Evolutionary conservation across 2,888 invertebrate genomes (phyloP), one percentile per base, ranked within the genome.

Genomic region (Campoplex nolae): DNA sequence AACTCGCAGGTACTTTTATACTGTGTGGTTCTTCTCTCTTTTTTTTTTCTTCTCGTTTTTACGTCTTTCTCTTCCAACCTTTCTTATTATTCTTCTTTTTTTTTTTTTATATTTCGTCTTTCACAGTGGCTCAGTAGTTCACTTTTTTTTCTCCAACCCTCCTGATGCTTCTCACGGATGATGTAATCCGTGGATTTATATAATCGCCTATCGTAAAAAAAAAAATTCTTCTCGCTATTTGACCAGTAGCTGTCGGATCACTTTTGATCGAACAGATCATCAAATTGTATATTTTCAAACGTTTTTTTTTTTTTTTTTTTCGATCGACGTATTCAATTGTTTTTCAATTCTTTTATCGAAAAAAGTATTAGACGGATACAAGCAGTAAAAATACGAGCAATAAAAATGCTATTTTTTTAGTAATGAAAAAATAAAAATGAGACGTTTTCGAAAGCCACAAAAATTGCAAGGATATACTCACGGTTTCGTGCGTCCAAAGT

Each of bases 401-500:
- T 23, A 23, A 23, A 23, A 23, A 38, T 1, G n/a, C 11, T 35
- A 18, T 38, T 38, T 38, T 35, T 38, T 67, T n/a, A 2, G 35
- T n/a, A 28, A 28, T 32, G 23, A 0, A 23, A 23, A 23, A 23
- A 13, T 1, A 16, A 58, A 58, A 58, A 32, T 2, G 3, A 3
- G 2, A 1, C 28, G 28, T 28, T 23, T 58, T 23, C 11, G 9
- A 3, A 16, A 62, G 1, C 2, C 32, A 13, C 4, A 62, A 28
- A 62, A 32, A 32, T 62, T 32, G 16, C 4, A 28, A 0, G 32
- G 13, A 16, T 16, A 32, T 62, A 91, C 93, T 92, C 93, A 97
- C 97, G 96, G 94, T 96, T 95, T 91, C 97, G 95, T 16, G 95
- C 95, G 79, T 95, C 93, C 68, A 95, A 93, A 2, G 97, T 96